Evolutionary conservation across 2,797 vertebrate species (phyloP).

Genomic region (Pangasius larnaudii): DNA sequence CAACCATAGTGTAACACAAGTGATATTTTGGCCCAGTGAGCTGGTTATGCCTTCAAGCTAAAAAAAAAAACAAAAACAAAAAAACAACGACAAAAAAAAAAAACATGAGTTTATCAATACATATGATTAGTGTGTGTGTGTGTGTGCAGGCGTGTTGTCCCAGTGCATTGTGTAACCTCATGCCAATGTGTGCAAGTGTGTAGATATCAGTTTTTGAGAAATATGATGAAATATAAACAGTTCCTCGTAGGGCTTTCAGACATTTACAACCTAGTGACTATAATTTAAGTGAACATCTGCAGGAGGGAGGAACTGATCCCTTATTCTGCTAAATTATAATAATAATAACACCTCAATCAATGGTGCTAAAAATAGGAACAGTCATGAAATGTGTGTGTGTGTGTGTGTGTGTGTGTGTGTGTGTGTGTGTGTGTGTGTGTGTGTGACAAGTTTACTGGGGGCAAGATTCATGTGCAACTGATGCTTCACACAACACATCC

Average conservation of each 20-base stretch:
- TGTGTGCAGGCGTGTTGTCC: too few relatives aligned
- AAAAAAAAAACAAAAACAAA: slow-evolving; percentile 32
- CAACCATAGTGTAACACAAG: slow-evolving; percentile 73
- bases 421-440: slow-evolving; percentile 22
- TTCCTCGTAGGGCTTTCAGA: background rate
- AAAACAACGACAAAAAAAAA: too few relatives aligned
- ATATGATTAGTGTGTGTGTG: slow-evolving; percentile 45
- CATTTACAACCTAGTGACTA: background rate
- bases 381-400: slow-evolving; percentile 24
- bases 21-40: slow-evolving; percentile 67
- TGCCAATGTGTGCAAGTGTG: background rate
- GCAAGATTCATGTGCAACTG: background rate
- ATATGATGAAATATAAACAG: background rate
- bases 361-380: slow-evolving; percentile 7
- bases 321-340: slow-evolving; percentile 3
- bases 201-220: background rate
- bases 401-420: slow-evolving; percentile 3
- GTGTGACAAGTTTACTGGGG: background rate
- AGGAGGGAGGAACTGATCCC: background rate
- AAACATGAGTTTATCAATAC: slow-evolving; percentile 56
- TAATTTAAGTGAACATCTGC: slow-evolving; percentile 17
- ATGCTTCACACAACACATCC: background rate
- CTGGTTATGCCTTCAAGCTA: slow-evolving; percentile 54
- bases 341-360: background rate
- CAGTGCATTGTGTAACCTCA: background rate